These are phyloP conservation scores for Dexiosoma caninum DNA, from an alignment of 2,888 invertebrate species.

Conservation along the genomic window DNA sequence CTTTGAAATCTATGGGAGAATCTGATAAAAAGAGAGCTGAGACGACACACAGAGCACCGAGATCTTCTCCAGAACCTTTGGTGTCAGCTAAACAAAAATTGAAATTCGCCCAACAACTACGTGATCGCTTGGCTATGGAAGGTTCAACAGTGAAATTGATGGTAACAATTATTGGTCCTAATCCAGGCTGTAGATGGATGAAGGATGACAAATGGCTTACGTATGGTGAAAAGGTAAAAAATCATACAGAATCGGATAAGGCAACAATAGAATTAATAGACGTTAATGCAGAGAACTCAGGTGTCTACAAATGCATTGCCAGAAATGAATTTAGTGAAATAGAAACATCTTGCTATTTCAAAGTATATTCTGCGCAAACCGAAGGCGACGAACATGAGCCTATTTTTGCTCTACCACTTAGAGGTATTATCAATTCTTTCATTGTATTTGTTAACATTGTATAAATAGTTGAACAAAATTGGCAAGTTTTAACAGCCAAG, in stretches of 20 bases:
- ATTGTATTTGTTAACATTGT: conserved; percentile 21
- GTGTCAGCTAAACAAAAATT: conserved; percentile 76
- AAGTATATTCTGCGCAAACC: conserved; percentile 75
- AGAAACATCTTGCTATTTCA: conserved; percentile 84
- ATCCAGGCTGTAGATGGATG: conserved; percentile 86
- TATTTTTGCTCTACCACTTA: conserved; percentile 80
- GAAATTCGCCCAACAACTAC: conserved; percentile 85
- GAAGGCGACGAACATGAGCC: conserved; percentile 77
- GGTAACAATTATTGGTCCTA: conserved; percentile 86
- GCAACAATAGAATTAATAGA: conserved; percentile 86
- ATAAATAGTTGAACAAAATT: conserved; percentile 5
- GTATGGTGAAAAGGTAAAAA: conserved; percentile 80
- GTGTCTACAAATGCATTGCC: conserved; percentile 90
- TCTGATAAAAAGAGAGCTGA: conserved; percentile 74
- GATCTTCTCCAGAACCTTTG: conserved; percentile 71
- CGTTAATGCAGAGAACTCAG: conserved; percentile 83
- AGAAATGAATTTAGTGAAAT: conserved; percentile 86
- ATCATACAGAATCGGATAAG: conserved; percentile 83
- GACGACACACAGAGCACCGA: conserved; percentile 64
- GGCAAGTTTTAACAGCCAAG: background rate
- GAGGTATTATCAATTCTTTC: conserved; percentile 79
- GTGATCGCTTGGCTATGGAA: conserved; percentile 86
- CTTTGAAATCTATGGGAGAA: conserved; percentile 76
- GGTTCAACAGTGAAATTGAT: conserved; percentile 87
- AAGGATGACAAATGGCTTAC: conserved; percentile 83